Evolutionary conservation across 2,888 invertebrate species (phyloP), one percentile per base, ranked within the genome.

Genomic region (Lumbricus terrestris): DNA sequence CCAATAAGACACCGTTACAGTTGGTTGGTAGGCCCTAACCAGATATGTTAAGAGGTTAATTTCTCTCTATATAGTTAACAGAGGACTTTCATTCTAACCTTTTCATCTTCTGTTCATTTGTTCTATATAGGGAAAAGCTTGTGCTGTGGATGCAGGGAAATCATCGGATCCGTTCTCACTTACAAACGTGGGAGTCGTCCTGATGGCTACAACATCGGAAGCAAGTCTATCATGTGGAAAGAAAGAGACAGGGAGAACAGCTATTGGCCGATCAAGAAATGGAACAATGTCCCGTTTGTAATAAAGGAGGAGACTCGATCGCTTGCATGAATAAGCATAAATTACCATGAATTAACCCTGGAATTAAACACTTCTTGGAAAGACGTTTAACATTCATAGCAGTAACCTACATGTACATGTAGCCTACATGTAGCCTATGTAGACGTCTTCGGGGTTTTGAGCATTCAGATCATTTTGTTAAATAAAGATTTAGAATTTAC

Each of bases 281-380:
- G 90, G 90, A 38, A 88, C 11, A 88, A 88, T 33, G 90, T 90
- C n/a, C 90, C 90, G n/a, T 90, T 90, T 88, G 38, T 33, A 20
- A 89, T 90, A n/a, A 23, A 15, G 37, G 54, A 90, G 20, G 90
- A 90, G 88, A 69, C 8, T n/a, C 69, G 47, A 16, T 47, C 47
- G 54, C 4, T 29, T 69, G 69, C 69, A 69, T 29, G n/a, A 69
- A n/a, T 69, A n/a, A 69, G n/a, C 69, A 0, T n/a, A n/a, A n/a
- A 6, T n/a, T n/a, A n/a, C 29, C 69, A 16, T 4, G 29, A 69
- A 69, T n/a, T 13, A 47, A 16, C 29, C n/a, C n/a, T n/a, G n/a
- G n/a, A 54, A 54, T 2, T n/a, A 69, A 8, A 23, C n/a, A n/a
- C n/a, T n/a, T 47, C 2, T n/a, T 69, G 69, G 69, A 69, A 23